phyloP scores from a whole-genome alignment of 64 coral and sea anemone species.

The Montipora efflorescens region DNA sequence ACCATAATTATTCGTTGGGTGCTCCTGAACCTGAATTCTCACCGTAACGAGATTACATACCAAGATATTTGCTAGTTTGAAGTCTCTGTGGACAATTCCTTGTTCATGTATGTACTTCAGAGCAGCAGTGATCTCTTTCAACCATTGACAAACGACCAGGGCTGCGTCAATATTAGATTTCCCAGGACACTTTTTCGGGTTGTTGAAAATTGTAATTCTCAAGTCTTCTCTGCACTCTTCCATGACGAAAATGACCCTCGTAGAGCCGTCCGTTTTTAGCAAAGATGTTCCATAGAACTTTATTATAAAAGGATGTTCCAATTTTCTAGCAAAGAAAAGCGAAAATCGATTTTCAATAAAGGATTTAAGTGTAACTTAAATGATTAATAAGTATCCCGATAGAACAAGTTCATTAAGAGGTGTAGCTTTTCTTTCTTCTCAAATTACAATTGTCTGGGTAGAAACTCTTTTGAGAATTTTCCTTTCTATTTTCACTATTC shows the following conservation, averaged over 20 bases:
- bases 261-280: background rate
- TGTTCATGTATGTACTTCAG: slow-evolving; percentile 20
- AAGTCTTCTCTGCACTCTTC: slow-evolving; percentile 31
- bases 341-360: background rate
- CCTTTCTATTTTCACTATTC: too few relatives aligned
- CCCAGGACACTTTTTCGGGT: slow-evolving; percentile 7
- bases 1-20: too few relatives aligned
- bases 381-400: too few relatives aligned
- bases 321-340: background rate
- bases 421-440: too few relatives aligned
- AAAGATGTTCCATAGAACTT: slow-evolving; percentile 1
- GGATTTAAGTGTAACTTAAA: background rate
- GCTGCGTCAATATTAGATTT: background rate
- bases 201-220: background rate
- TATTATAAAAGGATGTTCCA: background rate
- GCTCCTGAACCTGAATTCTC: background rate
- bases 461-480: too few relatives aligned
- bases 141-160: background rate
- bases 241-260: background rate
- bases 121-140: slow-evolving; percentile 13
- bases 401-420: too few relatives aligned
- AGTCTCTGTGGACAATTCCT: slow-evolving; percentile 30
- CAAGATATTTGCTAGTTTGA: slow-evolving; percentile 60
- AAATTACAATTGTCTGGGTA: too few relatives aligned
- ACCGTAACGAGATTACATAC: background rate